Evolutionary conservation across 2,888 invertebrate genomes (phyloP).

Genomic region (Elmis aenea): DNA sequence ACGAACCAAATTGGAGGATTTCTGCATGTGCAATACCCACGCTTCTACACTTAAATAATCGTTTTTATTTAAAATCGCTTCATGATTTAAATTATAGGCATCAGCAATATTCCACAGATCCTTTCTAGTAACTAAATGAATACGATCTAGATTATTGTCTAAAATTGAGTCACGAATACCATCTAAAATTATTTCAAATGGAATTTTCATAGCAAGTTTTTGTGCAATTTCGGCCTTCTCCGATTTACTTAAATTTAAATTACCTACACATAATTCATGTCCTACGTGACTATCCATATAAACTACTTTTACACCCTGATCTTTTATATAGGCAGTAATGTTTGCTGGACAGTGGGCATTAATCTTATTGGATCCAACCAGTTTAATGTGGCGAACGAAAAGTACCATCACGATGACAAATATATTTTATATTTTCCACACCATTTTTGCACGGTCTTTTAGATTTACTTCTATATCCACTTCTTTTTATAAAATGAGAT

Average conservation of each 20-base stretch:
- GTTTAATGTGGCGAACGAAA: too few species aligned
- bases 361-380: too few species aligned
- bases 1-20: slow-evolving; percentile 12
- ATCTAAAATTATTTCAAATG: slow-evolving; percentile 23
- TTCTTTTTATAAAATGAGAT: too few species aligned
- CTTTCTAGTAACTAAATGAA: neutral
- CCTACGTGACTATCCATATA: slow-evolving; percentile 27
- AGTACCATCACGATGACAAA: too few species aligned
- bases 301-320: slow-evolving; percentile 14
- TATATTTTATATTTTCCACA: too few species aligned
- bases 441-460: too few species aligned
- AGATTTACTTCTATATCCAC: too few species aligned
- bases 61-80: neutral
- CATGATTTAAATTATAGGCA: neutral
- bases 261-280: slow-evolving; percentile 24
- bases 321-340: slow-evolving; percentile 15
- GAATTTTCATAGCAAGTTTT: slow-evolving; percentile 28
- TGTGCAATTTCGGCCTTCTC: slow-evolving; percentile 23
- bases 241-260: too few species aligned
- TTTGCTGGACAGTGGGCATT: slow-evolving; percentile 28
- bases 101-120: neutral
- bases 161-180: slow-evolving; percentile 19
- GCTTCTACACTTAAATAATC: slow-evolving; percentile 1
- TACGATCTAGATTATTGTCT: too few species aligned
- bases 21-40: slow-evolving; percentile 1